phyloP scores from a whole-genome alignment of 2,888 invertebrate genomes.

The Lepidochrysops patricia region DNA sequence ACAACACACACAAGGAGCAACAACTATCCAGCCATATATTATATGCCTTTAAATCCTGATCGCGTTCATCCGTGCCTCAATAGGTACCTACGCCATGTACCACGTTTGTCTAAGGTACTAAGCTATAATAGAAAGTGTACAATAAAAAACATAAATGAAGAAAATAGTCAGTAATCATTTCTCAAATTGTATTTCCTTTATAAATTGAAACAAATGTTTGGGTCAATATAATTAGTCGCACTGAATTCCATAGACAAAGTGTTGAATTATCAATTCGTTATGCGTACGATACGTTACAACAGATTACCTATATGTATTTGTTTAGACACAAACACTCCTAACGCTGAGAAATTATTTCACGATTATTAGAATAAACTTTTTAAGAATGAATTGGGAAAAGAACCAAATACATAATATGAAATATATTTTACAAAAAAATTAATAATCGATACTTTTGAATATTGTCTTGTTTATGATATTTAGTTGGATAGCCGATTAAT shows the following conservation, averaged over 20 bases:
- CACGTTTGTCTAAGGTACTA: too few species aligned
- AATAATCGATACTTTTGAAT: neutral
- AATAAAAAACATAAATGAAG: too few species aligned
- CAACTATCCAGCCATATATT: too few species aligned
- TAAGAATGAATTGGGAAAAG: neutral
- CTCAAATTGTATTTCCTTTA: neutral
- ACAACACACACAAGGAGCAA: too few species aligned
- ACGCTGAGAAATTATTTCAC: neutral
- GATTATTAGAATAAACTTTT: neutral
- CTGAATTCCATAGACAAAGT: slow-evolving; percentile 37
- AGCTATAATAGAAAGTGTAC: too few species aligned
- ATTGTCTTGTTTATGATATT: neutral
- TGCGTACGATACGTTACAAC: slow-evolving; percentile 33
- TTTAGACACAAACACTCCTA: neutral
- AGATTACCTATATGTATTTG: slow-evolving; percentile 8
- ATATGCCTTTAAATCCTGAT: too few species aligned
- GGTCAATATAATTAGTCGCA: slow-evolving; percentile 32
- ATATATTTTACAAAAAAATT: neutral
- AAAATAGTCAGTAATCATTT: neutral
- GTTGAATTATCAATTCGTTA: slow-evolving; percentile 41
- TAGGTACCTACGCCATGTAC: too few species aligned
- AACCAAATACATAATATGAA: too few species aligned
- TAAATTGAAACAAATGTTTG: neutral
- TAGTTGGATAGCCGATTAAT: too few species aligned
- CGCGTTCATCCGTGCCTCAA: too few species aligned